Base-by-base conservation (phyloP, 2,113 vertebrate genomes). In the Tamias sibiricus region DNA sequence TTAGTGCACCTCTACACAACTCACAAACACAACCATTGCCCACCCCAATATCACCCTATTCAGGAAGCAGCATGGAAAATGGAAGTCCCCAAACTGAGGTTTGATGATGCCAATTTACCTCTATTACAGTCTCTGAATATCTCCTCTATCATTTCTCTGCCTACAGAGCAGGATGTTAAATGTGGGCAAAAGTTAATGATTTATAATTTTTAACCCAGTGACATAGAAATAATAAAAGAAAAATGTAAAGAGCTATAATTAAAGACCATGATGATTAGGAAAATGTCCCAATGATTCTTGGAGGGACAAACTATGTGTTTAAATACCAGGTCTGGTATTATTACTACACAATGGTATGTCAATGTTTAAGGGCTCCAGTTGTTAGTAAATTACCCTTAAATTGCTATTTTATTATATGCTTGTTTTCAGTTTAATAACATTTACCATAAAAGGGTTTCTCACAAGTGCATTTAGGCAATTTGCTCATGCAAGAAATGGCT, bases 401-500 rank as follows among this genome's bases (percentile, higher is more conserved):
- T 95, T 97, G 97, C 92, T 96, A 35, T 95, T 98, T 98, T 98
- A 98, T 98, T 97, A 95, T 94, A 96, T 57, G 90, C 93, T 97
- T 97, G 92, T 95, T 98, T 98, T 98, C 97, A 89, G 72, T 95
- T 98, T 97, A 97, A 97, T 96, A 98, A 97, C 57, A 80, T 97
- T 97, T 96, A 87, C 96, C 79, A 95, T 90, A 87, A 98, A 97
- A 98, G 96, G 85, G 92, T 76, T 97, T 97, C 96, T 98, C 96
- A 97, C 87, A 98, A 98, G 91, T 95, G n/a, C 94, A 97, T 97
- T 97, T 97, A 98, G 96, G 95, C 95, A 89, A 97, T 96, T 96
- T 96, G n/a, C 84, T 97, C 91, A 93, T 87, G 93, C 28, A 19
- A 97, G 94, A 97, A 97, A 98, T 77, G 75, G 77, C 84, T 87